Evolutionary conservation across 2,888 invertebrate species (phyloP), one percentile per base, ranked within the genome.

Genomic region (Acheta domesticus): DNA sequence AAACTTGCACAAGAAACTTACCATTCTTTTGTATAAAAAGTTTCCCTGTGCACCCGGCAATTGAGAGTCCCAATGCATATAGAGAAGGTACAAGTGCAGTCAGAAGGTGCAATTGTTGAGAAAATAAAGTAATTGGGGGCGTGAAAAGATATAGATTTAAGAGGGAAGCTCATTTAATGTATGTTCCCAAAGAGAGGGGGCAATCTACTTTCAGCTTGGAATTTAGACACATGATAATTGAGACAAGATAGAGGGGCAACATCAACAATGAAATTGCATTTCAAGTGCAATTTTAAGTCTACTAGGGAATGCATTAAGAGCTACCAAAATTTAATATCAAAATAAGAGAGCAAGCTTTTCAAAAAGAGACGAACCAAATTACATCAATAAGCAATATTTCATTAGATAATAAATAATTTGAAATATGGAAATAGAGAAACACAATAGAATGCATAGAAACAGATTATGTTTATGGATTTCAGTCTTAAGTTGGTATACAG

Each of bases 1-100:
- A 81, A 82, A 80, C 79, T 81, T 79, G 80, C 81, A 81, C 80
- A 81, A 82, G 82, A 81, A 82, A 83, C 83, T 83, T 83, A 83
- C 83, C 83, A 81, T 82, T 82, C 79, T 82, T 83, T 82, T 82
- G 83, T 82, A 82, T 82, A 82, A 82, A 83, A 82, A 83, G 82
- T 83, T 83, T 83, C 81, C 83, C 83, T 83, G 82, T 83, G 83
- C 81, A 82, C 81, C 82, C 81, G 80, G 82, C 82, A 81, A 81
- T 81, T 81, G 79, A 82, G 83, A 81, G 83, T 82, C 83, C 83
- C 82, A 82, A 81, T 83, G 82, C 82, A 81, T 81, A 81, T 81
- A 80, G 80, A 81, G 80, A 82, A 80, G 80, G 81, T 78, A 82
- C 75, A 82, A 81, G 82, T 82, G 82, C 81, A 82, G 82, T 82